Evolutionary conservation across 2,888 invertebrate genomes (phyloP).

Genomic region (Dynastes hyllus): DNA sequence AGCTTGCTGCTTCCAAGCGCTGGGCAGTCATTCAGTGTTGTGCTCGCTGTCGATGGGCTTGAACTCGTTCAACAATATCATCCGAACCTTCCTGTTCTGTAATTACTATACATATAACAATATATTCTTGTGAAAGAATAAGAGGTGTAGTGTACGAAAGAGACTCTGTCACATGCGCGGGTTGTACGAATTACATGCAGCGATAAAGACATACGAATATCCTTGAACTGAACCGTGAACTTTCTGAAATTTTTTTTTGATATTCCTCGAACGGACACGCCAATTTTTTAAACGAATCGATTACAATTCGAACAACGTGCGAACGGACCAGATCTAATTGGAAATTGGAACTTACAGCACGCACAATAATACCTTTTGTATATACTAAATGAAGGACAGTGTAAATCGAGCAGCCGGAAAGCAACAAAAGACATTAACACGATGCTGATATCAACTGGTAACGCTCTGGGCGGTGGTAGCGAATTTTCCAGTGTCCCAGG

Average conservation of each 20-base stretch:
- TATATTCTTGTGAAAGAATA: conserved; percentile 41
- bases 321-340: conserved; percentile 33
- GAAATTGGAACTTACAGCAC: conserved; percentile 9
- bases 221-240: conserved; percentile 52
- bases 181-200: conserved; percentile 18
- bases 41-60: conserved; percentile 70
- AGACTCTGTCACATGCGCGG: conserved; percentile 19
- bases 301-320: conserved; percentile 34
- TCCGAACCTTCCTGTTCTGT: conserved; percentile 42
- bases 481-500: conserved; percentile 70
- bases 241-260: neutral
- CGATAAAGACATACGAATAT: conserved; percentile 19
- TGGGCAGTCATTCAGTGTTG: conserved; percentile 71
- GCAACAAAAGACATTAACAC: conserved; percentile 57
- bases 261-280: conserved; percentile 1
- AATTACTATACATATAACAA: conserved; percentile 25
- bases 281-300: conserved; percentile 30
- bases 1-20: conserved; percentile 63
- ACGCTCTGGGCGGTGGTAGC: conserved; percentile 74
- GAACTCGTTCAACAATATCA: conserved; percentile 58
- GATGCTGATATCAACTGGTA: conserved; percentile 80
- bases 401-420: conserved; percentile 15
- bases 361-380: neutral
- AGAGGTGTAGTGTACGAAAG: conserved; percentile 45
- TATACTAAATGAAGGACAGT: conserved; percentile 38